Evolutionary conservation across 2,113 vertebrate species (phyloP), one percentile per base, ranked within the genome.

Genomic region (Sula dactylatra): DNA sequence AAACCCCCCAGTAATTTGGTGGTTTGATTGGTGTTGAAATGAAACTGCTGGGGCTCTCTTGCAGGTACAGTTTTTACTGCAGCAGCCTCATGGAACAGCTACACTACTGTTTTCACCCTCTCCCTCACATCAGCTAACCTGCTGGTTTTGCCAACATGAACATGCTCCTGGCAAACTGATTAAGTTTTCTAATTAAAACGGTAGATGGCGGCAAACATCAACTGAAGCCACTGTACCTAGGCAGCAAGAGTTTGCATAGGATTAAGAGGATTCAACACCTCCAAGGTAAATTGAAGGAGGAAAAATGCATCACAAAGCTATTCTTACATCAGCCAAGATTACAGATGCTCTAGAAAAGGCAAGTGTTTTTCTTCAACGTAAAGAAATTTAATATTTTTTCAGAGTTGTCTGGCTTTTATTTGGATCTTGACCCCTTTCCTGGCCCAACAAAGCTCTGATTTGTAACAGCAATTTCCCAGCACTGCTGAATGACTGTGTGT

Each of bases 171-270:
- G 38, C 55, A 80, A 87, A 7, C 16, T 81, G 72, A 49, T 58
- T 31, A 72, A 54, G 6, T 2, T 61, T 84, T 65, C 44, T 89
- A 78, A 66, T n/a, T 88, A 67, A 38, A 96, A 95, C 98, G 85
- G 93, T 91, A 99, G 99, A 95, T 97, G 99, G 99, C 99, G 98
- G 98, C 98, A 99, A 65, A 98, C 65, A n/a, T 64, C 94, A 97
- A 72, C 90, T 78, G 78, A 79, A 76, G 12, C 22, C 52, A 10
- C 44, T 3, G 36, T 3, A 21, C 10, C 2, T 3, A 50, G 32
- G 69, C 55, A 66, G 69, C 9, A 15, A 54, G 24, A 22, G 34
- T 32, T 54, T 5, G 11, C 69, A 31, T 2, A 49, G 61, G n/a
- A 76, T 56, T 32, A 47, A 55, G 44, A 36, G n/a, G 38, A n/a